Evolutionary conservation across 2,888 invertebrate species (phyloP), one percentile per base, ranked within the genome.

Genomic region (Germaria angustata): DNA sequence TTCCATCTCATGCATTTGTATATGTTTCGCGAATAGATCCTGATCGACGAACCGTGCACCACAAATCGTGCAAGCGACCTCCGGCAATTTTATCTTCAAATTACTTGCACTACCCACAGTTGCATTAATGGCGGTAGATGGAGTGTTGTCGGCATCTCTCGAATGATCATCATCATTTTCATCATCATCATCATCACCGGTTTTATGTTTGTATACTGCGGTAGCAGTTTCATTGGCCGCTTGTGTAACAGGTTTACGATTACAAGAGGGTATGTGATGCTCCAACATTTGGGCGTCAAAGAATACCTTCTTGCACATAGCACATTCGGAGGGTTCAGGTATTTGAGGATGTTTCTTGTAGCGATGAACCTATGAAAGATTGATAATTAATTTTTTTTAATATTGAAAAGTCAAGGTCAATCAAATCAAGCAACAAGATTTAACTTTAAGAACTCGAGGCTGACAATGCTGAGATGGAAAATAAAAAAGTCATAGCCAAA

Each of bases 311-410:
- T 91, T 89, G 81, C 91, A 91, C 11, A 90, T 84, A 20, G 87
- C 86, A 84, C 91, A 91, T 73, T 89, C 89, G 0, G 89, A 89
- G 4, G 91, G 91, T 84, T 91, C 89, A 0, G 91, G 89, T 20
- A 90, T 88, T 78, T 90, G 89, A 3, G 91, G 91, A 88, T 91
- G 91, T 85, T 91, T 91, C 80, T 91, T 91, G 75, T 91, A 91
- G 17, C 91, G 90, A 87, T 91, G 91, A n/a, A 89, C 89, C 89
- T 89, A 15, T 49, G n/a, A 63, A n/a, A 2, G 11, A 9, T 51
- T n/a, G 15, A 44, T 22, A 34, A 8, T n/a, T n/a, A n/a, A n/a
- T n/a, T n/a, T n/a, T n/a, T n/a, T n/a, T n/a, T n/a, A n/a, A n/a
- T n/a, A n/a, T n/a, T n/a, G n/a, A n/a, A n/a, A n/a, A n/a, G n/a